Base-by-base conservation (phyloP, 1,140 invertebrate genomes). In the Drosophila arawakana region DNA sequence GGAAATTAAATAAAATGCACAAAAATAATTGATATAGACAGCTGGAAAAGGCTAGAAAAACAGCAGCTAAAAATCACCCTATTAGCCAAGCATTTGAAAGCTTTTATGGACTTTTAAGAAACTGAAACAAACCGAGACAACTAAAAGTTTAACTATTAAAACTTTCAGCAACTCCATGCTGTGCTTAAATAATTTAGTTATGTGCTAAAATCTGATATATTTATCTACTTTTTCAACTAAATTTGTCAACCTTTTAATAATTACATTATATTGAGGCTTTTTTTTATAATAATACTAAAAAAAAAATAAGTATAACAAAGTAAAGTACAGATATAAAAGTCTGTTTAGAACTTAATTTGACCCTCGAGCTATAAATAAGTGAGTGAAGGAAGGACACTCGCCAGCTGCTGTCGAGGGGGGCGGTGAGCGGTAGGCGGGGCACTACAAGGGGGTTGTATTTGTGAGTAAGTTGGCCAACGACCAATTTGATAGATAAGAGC, bases 401-500 rank as follows among this genome's bases (percentile, higher is more conserved):
- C 47, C 66, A 76, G 63, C 52, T 67, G 70, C 44, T 58, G 37
- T 6, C 67, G 59, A 65, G 49, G 21, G 25, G 46, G 39, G 34
- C 35, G 18, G 18, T 21, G 18, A 21, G 57, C 55, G 41, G 37
- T 30, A 30, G 35, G 8, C 37, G 35, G 39, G 66, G 47, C 30
- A 35, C 8, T 15, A 8, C 47, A 18, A 34, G 50, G 13, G 34
- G 34, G 34, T n/a, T 13, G 25, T 15, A 25, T 9, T 5, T 13
- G 35, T 3, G 39, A 44, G 21, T 21, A 10, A 70, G 78, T 80
- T 78, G 78, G 82, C 71, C 75, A 67, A 79, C 76, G 70, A 85
- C 79, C 82, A 85, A 85, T 85, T 88, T 88, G 79, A 85, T 70
- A 85, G 83, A 85, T 85, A 85, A 85, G 82, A 82, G 71, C 62